phyloP scores from a whole-genome alignment of 64 coral and sea anemone genomes.

The Montipora cactus region DNA sequence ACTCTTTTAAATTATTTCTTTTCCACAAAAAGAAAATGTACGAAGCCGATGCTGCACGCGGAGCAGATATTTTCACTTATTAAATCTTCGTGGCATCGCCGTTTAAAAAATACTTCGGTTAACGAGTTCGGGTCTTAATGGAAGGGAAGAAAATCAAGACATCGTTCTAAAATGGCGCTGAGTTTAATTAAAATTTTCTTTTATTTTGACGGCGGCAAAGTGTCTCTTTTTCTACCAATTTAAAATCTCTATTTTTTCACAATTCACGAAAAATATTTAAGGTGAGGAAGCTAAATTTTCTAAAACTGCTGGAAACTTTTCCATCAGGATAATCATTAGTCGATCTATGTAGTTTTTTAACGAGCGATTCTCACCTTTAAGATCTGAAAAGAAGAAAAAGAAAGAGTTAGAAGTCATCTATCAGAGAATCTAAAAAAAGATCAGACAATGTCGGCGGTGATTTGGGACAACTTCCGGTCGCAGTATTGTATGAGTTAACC shows the following conservation, averaged over 20 bases:
- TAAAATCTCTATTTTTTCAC: background rate
- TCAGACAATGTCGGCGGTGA: too few relatives aligned
- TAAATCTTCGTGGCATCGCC: too few relatives aligned
- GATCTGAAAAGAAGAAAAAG: slow-evolving; percentile 38
- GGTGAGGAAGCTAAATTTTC: slow-evolving; percentile 40
- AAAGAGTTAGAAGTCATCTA: too few relatives aligned
- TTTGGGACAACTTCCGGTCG: too few relatives aligned
- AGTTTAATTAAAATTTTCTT: background rate
- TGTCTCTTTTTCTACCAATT: background rate
- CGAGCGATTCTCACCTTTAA: slow-evolving; percentile 56
- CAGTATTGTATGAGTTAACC: too few relatives aligned
- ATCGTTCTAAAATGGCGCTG: background rate
- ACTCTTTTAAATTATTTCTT: too few relatives aligned
- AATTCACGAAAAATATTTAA: background rate
- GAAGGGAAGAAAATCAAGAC: background rate
- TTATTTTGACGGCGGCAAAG: background rate
- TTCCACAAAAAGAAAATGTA: too few relatives aligned
- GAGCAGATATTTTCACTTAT: too few relatives aligned
- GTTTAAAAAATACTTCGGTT: too few relatives aligned
- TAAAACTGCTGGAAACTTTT: slow-evolving; percentile 57
- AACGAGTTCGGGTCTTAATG: too few relatives aligned
- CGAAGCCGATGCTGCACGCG: too few relatives aligned
- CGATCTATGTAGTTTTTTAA: slow-evolving; percentile 66
- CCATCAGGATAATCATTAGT: slow-evolving; percentile 64
- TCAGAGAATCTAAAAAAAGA: too few relatives aligned